Base-by-base conservation (phyloP, 2,888 invertebrate species). In the Limnephilus lunatus region DNA sequence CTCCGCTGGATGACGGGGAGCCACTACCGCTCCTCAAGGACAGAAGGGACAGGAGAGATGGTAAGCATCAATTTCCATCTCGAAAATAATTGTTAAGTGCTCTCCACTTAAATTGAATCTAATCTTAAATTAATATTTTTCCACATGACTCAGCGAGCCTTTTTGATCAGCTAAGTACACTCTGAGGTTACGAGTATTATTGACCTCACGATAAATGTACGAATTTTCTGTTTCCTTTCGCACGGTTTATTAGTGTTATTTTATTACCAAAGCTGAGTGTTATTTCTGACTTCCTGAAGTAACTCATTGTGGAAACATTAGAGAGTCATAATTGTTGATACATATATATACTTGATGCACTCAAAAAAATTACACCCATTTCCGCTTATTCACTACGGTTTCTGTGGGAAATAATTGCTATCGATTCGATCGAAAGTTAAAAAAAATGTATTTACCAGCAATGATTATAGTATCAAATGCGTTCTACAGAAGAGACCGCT, bases 11-110 rank as follows among this genome's bases (percentile, higher is more conserved):
- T 94, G 95, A 96, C 94, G 93, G 94, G 93, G 97, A 97, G 93
- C 97, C 97, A 87, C 95, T 97, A 94, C 96, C 97, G 90, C 96
- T 97, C 94, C 97, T 97, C 94, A 95, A 95, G 82, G 92, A 95
- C 93, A 95, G 95, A 95, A 94, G 89, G 68, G 96, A 95, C 92
- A 95, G 95, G 94, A 95, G 95, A 94, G 95, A 95, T 92, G 95
- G 95, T 95, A 94, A 95, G 95, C 92, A 89, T 87, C 7, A 7
- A 25, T 25, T 68, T 68, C 7, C 14, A 44, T 83, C n/a, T 83
- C 44, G 4, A 86, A 68, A 53, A 15, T 48, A 15, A 25, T 53
- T 19, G 19, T 53, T 25, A 25, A 68, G 25, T 68, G 25, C 25
- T 68, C 68, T 68, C 25, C 25, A 68, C 68, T 68, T 68, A 19